Conservation (phyloP, 1,140 invertebrate species). For the Oppia nitens region DNA sequence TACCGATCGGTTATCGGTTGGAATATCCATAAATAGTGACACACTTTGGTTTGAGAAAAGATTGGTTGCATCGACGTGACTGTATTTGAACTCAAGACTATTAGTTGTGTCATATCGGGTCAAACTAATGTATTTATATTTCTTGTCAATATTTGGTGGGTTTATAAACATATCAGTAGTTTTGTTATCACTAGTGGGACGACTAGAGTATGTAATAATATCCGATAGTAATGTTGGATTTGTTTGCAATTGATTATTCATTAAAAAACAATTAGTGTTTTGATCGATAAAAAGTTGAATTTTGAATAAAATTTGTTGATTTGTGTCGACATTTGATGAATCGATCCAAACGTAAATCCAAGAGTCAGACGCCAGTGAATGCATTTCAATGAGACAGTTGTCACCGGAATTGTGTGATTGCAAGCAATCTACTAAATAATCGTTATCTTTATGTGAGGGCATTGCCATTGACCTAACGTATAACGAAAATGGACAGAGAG, state of each 20-base stretch:
- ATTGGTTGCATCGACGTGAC: not conserved
- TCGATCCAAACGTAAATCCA: conserved; percentile 8
- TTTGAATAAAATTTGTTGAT: conserved; percentile 1
- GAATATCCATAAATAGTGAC: not conserved
- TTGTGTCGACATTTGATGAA: not conserved
- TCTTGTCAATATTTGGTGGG: too few relatives aligned
- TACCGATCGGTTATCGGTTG: conserved; percentile 4
- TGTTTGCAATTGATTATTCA: not conserved
- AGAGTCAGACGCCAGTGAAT: not conserved
- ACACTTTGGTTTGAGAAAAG: not conserved
- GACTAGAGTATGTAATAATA: not conserved
- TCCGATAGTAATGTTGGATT: not conserved
- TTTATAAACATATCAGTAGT: not conserved
- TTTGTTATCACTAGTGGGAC: not conserved
- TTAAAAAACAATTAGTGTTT: not conserved
- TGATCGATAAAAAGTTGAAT: conserved; percentile 5
- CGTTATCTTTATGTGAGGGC: not conserved
- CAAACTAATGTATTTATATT: not conserved
- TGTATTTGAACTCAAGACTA: conserved; percentile 3
- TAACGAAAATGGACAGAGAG: conserved; percentile 1
- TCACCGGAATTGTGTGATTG: not conserved
- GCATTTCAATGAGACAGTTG: conserved; percentile 9
- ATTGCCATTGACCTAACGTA: conserved; percentile 2
- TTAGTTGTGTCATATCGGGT: conserved; percentile 7
- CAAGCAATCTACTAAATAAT: not conserved